Base-by-base conservation (phyloP, 2,888 invertebrate species). In the Sturmia bella region DNA sequence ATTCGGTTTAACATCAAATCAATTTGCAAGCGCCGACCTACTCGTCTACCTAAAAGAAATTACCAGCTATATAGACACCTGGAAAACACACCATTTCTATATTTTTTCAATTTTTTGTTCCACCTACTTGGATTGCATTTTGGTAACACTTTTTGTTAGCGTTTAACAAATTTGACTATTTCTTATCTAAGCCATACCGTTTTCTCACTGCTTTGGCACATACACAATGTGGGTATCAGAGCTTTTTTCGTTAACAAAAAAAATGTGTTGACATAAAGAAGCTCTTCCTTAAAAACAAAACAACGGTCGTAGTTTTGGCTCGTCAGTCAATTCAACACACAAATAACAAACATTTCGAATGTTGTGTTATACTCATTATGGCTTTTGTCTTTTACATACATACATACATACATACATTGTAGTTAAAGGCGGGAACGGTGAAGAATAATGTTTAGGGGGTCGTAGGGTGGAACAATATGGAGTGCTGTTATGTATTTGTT, bases 331-430 rank as follows among this genome's bases (percentile, higher is more conserved):
- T 86, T 86, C 84, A 85, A 78, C 86, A 85, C 85, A 86, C 84
- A 87, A 85, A 85, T 86, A 86, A 87, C 87, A 87, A 87, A 85
- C 85, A 86, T 85, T 85, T 85, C 73, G 64, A 63, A 77, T 75
- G 81, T 83, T 74, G 77, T 74, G 39, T 69, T 77, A 74, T 74
- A 9, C 43, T 52, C 39, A n/a, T 48, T 66, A 15, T 52, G 48
- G 19, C 63, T 72, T 32, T 41, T 70, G 39, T 70, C 37, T 41
- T 63, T 21, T 57, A 32, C 56, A n/a, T n/a, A n/a, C n/a, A n/a
- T n/a, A n/a, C n/a, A n/a, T n/a, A n/a, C n/a, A n/a, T n/a, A n/a
- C n/a, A n/a, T n/a, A n/a, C n/a, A 43, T 37, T 43, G 56, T 41
- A 21, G 27, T 27, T 43, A 64, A 61, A 15, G 74, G 66, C 79